Evolutionary conservation across 2,113 vertebrate species (phyloP).

Genomic region (Poeciliopsis turrubarensis): DNA sequence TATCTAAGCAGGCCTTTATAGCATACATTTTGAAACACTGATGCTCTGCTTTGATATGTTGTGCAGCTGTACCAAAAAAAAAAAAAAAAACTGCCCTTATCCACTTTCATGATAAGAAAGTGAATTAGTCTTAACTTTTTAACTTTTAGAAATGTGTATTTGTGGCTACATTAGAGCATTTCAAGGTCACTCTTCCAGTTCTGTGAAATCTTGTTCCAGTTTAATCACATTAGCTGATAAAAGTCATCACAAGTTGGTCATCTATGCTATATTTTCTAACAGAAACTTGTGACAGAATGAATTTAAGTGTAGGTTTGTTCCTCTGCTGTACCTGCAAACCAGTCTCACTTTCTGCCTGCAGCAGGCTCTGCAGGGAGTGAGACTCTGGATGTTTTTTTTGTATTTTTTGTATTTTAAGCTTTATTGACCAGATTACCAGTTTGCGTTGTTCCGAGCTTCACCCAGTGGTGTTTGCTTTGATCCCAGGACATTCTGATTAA

Average conservation of each 20-base stretch:
- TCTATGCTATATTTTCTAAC: no score
- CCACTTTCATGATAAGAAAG: not conserved
- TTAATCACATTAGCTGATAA: not conserved
- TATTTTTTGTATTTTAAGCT: no score
- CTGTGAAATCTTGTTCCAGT: not conserved
- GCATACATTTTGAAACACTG: no score
- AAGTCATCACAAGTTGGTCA: not conserved
- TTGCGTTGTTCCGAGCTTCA: not conserved
- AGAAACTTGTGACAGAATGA: no score
- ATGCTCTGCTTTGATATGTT: not conserved
- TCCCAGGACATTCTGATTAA: slow-evolving; percentile 97
- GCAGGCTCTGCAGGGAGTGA: not conserved
- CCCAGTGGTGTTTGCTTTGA: slow-evolving; percentile 16
- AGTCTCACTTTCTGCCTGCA: not conserved
- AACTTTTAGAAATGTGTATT: no score
- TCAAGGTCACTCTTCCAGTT: not conserved
- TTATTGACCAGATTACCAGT: no score
- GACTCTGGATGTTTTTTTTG: no score
- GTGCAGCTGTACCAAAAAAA: not conserved
- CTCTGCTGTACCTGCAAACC: not conserved
- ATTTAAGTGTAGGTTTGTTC: not conserved
- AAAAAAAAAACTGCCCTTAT: not conserved
- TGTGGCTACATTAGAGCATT: not conserved
- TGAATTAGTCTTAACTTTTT: not conserved
- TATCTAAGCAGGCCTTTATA: no score